These are phyloP conservation scores for Helicolenus hilgendorfi DNA, from an alignment of 2,797 vertebrate species.

Conservation along the genomic window DNA sequence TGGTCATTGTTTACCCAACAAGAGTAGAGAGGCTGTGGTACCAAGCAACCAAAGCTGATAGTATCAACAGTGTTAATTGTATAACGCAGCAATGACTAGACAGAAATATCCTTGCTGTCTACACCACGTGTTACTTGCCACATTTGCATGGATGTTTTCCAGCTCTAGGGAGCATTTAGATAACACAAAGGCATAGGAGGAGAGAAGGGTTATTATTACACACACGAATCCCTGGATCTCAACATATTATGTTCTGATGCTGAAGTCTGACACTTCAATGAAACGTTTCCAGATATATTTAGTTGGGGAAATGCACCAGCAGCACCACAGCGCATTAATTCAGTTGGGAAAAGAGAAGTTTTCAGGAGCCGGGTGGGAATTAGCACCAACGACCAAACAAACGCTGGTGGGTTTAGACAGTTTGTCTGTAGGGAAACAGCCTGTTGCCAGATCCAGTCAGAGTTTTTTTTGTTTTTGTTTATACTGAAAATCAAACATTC, in stretches of 20 bases:
- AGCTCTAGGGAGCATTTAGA: neutral
- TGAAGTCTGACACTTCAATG: neutral
- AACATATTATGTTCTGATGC: neutral
- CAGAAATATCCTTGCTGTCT: neutral
- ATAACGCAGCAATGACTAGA: neutral
- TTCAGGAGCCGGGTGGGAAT: neutral
- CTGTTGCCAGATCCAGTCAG: neutral
- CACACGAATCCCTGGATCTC: neutral
- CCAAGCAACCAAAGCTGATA: slow-evolving; percentile 9
- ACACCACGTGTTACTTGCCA: neutral
- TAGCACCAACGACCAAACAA: neutral
- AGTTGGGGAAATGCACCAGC: neutral
- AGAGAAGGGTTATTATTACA: neutral
- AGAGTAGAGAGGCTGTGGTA: neutral
- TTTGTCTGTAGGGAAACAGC: neutral
- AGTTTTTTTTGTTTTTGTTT: neutral
- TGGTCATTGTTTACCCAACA: slow-evolving; percentile 20
- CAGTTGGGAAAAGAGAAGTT: neutral
- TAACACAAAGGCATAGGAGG: neutral
- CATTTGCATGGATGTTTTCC: slow-evolving; percentile 49
- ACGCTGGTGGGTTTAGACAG: neutral
- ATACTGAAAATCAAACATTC: too few relatives aligned
- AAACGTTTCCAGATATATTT: neutral
- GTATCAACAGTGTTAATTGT: neutral
- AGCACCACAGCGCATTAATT: neutral